These are phyloP conservation scores for Lochmaea capreae DNA, from an alignment of 2,888 invertebrate species.

Conservation along the genomic window DNA sequence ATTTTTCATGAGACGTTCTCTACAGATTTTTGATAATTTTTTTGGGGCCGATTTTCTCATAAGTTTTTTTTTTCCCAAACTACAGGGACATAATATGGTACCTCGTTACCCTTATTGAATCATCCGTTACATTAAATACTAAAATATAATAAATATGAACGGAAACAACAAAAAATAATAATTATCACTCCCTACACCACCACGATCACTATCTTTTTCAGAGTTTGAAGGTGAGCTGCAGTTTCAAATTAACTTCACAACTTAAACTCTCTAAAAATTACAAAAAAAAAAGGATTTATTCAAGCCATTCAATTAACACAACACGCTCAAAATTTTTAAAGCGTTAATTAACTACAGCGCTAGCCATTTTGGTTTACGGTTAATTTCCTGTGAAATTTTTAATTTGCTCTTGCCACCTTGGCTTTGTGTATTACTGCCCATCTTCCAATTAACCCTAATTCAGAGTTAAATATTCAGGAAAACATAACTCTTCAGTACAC, in stretches of 20 bases:
- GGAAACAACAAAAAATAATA: no score
- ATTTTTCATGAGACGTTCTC: no score
- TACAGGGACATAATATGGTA: no score
- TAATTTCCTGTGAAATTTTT: conserved; percentile 25
- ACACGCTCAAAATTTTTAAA: conserved; percentile 12
- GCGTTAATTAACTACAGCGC: conserved; percentile 9
- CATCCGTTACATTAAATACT: no score
- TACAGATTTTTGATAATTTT: no score
- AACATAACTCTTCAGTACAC: conserved; percentile 18
- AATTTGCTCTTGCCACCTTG: conserved; percentile 28
- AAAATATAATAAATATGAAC: no score
- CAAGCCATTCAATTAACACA: conserved; percentile 6
- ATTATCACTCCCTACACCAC: no score
- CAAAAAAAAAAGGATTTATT: not conserved
- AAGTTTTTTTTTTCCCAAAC: no score
- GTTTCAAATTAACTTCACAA: not conserved
- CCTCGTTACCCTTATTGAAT: no score
- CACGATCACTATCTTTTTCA: no score
- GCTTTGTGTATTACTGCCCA: conserved; percentile 13
- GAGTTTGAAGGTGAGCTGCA: not conserved
- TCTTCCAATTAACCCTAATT: conserved; percentile 27
- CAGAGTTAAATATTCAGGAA: conserved; percentile 22
- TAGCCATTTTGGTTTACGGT: conserved; percentile 6
- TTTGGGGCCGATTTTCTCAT: no score
- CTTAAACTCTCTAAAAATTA: not conserved